A percentile compares a stretch with the other conserved stretches of the same genome.
Evolutionary conservation across 2,888 invertebrate species (phyloP).

Genomic region (Protula sp.): DNA sequence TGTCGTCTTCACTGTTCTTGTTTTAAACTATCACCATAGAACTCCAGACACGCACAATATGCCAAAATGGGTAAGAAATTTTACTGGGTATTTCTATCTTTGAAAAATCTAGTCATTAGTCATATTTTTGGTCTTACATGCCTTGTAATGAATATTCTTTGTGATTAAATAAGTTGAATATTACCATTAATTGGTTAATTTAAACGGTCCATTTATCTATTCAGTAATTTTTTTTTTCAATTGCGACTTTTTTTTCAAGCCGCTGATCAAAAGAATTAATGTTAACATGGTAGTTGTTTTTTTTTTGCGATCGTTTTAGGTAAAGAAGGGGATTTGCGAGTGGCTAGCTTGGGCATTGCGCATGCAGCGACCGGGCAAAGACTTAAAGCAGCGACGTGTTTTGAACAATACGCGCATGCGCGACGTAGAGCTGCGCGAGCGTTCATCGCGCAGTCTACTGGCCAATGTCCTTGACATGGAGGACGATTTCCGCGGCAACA

Average conservation of each 20-base stretch:
- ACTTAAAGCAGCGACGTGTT: conserved; percentile 59
- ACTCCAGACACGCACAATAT: conserved; percentile 94
- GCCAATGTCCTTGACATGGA: conserved; percentile 96
- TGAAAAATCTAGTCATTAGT: no score
- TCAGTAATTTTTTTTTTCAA: no score
- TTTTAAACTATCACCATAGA: conserved; percentile 95
- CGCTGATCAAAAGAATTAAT: no score
- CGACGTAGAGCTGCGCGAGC: conserved; percentile 81
- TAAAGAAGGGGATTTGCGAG: conserved; percentile 88
- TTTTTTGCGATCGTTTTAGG: no score
- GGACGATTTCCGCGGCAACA: conserved; percentile 69
- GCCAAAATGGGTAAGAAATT: conserved; percentile 82
- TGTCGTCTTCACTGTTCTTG: conserved; percentile 94
- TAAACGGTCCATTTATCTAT: no score
- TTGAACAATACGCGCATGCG: conserved; percentile 80
- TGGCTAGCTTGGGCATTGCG: conserved; percentile 96
- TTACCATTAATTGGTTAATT: no score
- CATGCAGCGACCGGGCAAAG: conserved; percentile 85
- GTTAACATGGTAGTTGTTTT: no score
- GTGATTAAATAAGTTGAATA: no score
- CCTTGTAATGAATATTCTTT: no score
- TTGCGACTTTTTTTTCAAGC: no score
- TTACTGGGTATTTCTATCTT: no score
- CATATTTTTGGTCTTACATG: no score
- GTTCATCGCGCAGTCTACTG: conserved; percentile 89